Evolutionary conservation across 2,888 invertebrate genomes (phyloP), one percentile per base, ranked within the genome.

Genomic region (Eurois occulta): DNA sequence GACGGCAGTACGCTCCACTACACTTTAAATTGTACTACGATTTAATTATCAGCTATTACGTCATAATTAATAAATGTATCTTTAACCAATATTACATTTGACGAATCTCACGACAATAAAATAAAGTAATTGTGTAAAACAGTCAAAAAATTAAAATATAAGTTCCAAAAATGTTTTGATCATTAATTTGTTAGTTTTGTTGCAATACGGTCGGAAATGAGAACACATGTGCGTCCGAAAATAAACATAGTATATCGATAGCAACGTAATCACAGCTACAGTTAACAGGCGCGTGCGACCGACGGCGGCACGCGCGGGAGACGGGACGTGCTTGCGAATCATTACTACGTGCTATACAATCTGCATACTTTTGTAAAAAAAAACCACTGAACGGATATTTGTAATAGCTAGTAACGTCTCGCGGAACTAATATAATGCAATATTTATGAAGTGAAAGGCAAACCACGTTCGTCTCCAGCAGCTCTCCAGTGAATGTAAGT

Each of bases 41-140:
- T 89, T 88, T 89, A 90, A 90, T 91, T 92, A 92, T 90, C 91
- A 90, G 89, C 91, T 93, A 93, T 91, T 90, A 90, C 80, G 85
- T 83, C 66, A 87, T 89, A 88, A 81, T 81, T 80, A 84, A 86
- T 83, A 83, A 84, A 87, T 86, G 78, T 84, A 82, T 72, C 80
- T 79, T 82, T 83, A 89, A 89, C 87, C 77, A 77, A 88, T 80
- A 80, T 69, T 68, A 73, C 46, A 80, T 77, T 80, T 77, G 75
- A 81, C 78, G 66, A 81, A 78, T 80, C 67, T 76, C 72, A 71
- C 66, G 84, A 85, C 80, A 87, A 89, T 80, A 88, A 90, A 90
- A 89, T 81, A 90, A 90, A 81, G 78, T 83, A 88, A 88, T 83
- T 74, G 78, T 92, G 90, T 92, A 93, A 90, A 93, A 88, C 65